A percentile compares a stretch with the other conserved stretches of the same genome.
These are phyloP conservation scores for Chironomus tepperi DNA, from an alignment of 1,140 invertebrate genomes.

Conservation along the genomic window DNA sequence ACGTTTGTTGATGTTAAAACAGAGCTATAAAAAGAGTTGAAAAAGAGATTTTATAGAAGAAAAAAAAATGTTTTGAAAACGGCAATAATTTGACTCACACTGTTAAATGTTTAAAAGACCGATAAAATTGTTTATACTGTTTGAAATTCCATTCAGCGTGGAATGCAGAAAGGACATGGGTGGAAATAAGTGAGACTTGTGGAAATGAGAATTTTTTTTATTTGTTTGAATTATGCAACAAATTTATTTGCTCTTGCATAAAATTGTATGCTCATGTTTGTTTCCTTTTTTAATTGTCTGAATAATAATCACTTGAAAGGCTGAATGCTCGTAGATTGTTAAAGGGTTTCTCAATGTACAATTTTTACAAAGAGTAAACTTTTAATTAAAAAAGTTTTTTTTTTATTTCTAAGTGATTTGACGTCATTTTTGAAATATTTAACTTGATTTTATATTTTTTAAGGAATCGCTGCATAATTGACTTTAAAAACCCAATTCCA, in stretches of 20 bases:
- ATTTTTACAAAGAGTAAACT: not conserved
- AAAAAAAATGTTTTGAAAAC: not conserved
- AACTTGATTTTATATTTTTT: not conserved
- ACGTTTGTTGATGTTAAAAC: not conserved
- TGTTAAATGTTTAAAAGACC: slow-evolving; percentile 14
- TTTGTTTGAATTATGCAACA: slow-evolving; percentile 13
- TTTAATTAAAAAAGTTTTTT: slow-evolving; percentile 10
- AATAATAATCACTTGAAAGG: not conserved
- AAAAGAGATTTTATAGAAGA: not conserved
- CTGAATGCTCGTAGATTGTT: too few relatives aligned
- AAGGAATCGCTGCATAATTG: not conserved
- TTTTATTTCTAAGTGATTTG: not conserved
- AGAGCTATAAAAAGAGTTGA: not conserved
- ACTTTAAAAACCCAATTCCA: not conserved
- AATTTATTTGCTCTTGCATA: not conserved
- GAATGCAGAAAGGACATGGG: too few relatives aligned
- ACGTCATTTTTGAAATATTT: not conserved
- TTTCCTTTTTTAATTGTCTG: not conserved
- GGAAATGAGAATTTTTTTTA: not conserved
- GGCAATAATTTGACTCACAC: slow-evolving; percentile 12
- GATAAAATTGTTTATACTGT: not conserved
- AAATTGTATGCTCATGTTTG: not conserved
- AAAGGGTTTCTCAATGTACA: too few relatives aligned
- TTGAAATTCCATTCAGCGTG: not conserved
- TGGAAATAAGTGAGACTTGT: too few relatives aligned